phyloP scores from a whole-genome alignment of 2,113 vertebrate species.

The Sylvietta virens region DNA sequence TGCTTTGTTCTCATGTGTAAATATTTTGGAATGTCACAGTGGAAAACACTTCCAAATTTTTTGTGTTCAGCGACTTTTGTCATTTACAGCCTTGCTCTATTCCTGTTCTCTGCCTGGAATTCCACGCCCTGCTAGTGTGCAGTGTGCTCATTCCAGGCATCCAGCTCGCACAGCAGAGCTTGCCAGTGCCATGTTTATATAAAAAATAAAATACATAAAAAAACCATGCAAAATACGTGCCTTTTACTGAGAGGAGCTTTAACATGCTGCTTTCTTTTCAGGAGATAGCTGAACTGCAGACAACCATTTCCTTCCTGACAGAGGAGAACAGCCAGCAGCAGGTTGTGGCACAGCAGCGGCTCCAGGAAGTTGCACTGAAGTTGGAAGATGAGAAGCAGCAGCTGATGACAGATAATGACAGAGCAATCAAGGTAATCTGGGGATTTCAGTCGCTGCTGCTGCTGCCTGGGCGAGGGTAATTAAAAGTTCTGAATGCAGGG shows the following conservation, averaged over 20 bases:
- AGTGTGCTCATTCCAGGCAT: conserved; percentile 35
- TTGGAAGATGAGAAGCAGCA: conserved; percentile 83
- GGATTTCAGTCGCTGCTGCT: conserved; percentile 57
- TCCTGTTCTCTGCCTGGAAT: conserved; percentile 4
- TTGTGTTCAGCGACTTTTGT: conserved; percentile 41
- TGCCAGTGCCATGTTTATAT: conserved; percentile 18
- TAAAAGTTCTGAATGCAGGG: conserved; percentile 57
- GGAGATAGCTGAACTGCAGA: conserved; percentile 84
- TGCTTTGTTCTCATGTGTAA: conserved; percentile 67
- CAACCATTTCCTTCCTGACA: conserved; percentile 73
- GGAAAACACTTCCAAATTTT: conserved; percentile 54
- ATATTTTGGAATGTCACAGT: conserved; percentile 65
- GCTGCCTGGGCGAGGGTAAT: conserved; percentile 57
- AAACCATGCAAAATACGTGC: conserved; percentile 30
- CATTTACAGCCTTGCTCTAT: background rate
- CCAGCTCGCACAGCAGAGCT: conserved; percentile 21
- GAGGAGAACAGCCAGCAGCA: conserved; percentile 79
- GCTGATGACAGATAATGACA: conserved; percentile 76
- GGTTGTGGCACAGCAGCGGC: conserved; percentile 71
- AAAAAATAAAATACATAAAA: too few relatives aligned
- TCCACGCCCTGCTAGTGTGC: background rate
- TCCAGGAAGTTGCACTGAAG: conserved; percentile 73
- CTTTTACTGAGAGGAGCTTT: conserved; percentile 5
- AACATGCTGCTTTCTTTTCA: conserved; percentile 69
- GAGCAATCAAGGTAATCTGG: conserved; percentile 81